These are phyloP conservation scores for Albula glossodonta DNA, from an alignment of 2,113 vertebrate species.

Conservation along the genomic window DNA sequence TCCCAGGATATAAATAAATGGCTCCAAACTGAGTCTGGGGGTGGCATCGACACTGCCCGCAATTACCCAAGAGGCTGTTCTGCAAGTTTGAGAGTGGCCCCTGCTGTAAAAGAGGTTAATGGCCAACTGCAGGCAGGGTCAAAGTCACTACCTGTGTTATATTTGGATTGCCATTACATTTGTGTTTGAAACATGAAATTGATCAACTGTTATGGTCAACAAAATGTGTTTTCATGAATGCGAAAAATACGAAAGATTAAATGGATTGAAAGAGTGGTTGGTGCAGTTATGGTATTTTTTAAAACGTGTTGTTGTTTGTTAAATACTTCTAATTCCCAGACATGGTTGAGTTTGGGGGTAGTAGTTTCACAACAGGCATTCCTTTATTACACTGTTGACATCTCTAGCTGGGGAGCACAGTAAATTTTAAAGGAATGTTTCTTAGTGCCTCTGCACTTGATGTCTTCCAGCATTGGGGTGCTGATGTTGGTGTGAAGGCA, in stretches of 20 bases:
- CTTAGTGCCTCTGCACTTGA: neutral
- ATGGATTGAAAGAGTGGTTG: no score
- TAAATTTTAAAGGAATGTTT: neutral
- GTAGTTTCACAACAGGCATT: neutral
- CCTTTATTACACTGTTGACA: neutral
- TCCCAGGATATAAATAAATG: constrained; percentile 28
- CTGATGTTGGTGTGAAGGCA: neutral
- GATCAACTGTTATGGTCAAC: neutral
- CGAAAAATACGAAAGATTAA: neutral
- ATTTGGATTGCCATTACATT: neutral
- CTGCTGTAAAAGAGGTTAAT: neutral
- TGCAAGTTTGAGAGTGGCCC: neutral
- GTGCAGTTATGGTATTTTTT: neutral
- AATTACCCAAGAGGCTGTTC: neutral
- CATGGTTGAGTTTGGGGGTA: neutral
- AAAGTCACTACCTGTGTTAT: neutral
- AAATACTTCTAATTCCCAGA: neutral
- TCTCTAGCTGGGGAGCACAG: neutral
- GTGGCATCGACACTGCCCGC: neutral
- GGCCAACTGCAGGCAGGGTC: neutral
- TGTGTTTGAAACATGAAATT: neutral
- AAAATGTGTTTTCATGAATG: neutral
- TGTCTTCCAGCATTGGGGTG: neutral
- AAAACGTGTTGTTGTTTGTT: neutral
- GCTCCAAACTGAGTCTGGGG: constrained; percentile 16